phyloP scores from a whole-genome alignment of 2,797 vertebrate genomes.

The Oceanodroma leucorhoa region DNA sequence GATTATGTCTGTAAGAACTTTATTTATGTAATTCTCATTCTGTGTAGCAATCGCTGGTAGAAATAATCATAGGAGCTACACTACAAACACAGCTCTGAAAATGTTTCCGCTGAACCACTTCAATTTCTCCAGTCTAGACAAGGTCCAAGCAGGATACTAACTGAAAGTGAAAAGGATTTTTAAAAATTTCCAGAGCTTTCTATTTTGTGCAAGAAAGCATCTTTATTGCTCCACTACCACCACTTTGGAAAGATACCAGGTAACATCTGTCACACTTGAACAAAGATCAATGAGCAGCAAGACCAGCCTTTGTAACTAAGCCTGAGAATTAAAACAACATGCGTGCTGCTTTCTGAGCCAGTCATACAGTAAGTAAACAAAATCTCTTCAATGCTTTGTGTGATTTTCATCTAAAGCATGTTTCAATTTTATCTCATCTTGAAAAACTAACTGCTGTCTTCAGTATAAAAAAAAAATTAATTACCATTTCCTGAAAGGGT shows the following conservation, averaged over 20 bases:
- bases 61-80: not conserved
- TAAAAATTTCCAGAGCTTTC: not conserved
- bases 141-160: not conserved
- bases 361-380: not conserved
- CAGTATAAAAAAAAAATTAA: not conserved
- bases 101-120: not conserved
- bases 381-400: not conserved
- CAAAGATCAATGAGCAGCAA: not conserved
- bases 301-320: not conserved
- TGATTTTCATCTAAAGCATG: not conserved
- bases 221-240: not conserved
- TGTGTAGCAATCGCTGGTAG: not conserved
- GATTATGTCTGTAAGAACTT: not conserved
- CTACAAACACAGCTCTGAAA: not conserved
- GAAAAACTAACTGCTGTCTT: not conserved
- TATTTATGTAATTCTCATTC: not conserved
- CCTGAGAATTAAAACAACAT: not conserved
- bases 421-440: not conserved
- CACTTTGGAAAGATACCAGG: not conserved
- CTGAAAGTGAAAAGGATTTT: not conserved
- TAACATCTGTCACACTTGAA: conserved; percentile 31
- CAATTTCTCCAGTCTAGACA: not conserved
- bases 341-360: not conserved
- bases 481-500: not conserved
- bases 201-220: not conserved